Evolutionary conservation across 2,113 vertebrate species (phyloP).

Genomic region (Phalacrocorax brasilianus): DNA sequence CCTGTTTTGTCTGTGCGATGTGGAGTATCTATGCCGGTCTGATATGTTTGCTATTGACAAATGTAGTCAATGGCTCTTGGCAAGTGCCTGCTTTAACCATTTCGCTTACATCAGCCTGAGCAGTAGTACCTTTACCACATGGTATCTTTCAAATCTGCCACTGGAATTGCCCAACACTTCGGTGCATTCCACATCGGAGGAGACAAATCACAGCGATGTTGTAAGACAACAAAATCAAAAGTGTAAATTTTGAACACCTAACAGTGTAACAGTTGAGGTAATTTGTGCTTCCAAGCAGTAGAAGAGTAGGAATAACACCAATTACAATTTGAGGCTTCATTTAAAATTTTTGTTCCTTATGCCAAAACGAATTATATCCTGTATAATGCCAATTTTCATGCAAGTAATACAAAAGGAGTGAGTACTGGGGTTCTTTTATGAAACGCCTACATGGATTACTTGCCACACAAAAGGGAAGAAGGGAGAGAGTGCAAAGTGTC

Average conservation of each 20-base stretch:
- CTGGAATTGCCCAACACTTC: not conserved
- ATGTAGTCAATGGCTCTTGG: not conserved
- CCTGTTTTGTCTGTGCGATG: not conserved
- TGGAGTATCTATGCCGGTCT: not conserved
- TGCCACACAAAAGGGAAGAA: conserved; percentile 26
- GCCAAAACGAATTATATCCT: conserved; percentile 4
- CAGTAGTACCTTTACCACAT: not conserved
- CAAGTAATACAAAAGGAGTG: not conserved
- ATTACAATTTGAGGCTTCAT: conserved; percentile 6
- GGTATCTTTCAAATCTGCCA: not conserved
- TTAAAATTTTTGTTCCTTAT: conserved; percentile 1
- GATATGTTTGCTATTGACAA: not conserved
- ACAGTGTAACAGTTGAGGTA: not conserved
- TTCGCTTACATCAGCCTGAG: not conserved
- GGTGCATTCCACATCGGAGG: not conserved
- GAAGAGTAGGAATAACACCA: not conserved
- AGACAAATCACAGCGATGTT: not conserved
- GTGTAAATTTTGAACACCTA: not conserved
- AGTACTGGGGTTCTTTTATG: conserved; percentile 11
- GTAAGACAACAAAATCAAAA: not conserved
- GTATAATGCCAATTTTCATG: conserved; percentile 45
- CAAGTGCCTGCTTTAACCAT: not conserved
- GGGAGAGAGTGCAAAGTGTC: not conserved
- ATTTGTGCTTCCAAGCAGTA: not conserved
- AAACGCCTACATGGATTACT: conserved; percentile 9